Base-by-base conservation (phyloP, 2,797 vertebrate genomes). In the Sebastes variabilis region DNA sequence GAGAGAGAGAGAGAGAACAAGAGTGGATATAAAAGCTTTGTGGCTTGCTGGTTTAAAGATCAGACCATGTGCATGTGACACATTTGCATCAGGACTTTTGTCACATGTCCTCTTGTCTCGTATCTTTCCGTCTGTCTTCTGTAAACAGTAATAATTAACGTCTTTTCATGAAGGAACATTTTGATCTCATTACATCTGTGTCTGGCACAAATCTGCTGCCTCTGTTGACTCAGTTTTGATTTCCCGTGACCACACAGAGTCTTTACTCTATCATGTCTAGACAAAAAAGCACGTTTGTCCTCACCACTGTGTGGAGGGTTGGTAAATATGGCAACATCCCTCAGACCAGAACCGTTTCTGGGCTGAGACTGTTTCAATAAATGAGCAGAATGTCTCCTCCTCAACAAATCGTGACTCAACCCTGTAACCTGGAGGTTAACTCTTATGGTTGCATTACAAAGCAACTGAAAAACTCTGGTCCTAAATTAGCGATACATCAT, bases 231-330 rank as follows among this genome's bases (percentile, higher is more conserved):
- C 54, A 58, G 72, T 84, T 88, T 87, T 84, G 82, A 88, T 87
- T 88, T 89, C 77, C 85, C 72, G 81, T 68, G 69, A 91, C 83
- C 87, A 80, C 89, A 86, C 58, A 58, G 82, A 79, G 75, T 71
- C 73, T 82, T 82, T 25, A 80, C 42, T 79, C 54, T 20, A 79
- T 87, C 77, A 66, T 25, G 87, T 88, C 85, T 86, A 86, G 88
- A 90, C 86, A 64, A 83, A 83, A 77, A 62, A 58, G 30, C 32
- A 65, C 29, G 8, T 66, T 83, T 85, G 71, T 58, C 55, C 61
- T 72, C 42, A 79, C 83, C 54, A 38, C 87, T 79, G 84, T 18
- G 62, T 68, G 59, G 70, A 72, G 38, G 56, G 16, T 66, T 87
- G 79, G 77, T 83, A 86, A 87, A 86, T 83, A 72, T 88, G 86